Evolutionary conservation across 2,888 invertebrate genomes (phyloP), one percentile per base, ranked within the genome.

Genomic region (Macrophya annulata): DNA sequence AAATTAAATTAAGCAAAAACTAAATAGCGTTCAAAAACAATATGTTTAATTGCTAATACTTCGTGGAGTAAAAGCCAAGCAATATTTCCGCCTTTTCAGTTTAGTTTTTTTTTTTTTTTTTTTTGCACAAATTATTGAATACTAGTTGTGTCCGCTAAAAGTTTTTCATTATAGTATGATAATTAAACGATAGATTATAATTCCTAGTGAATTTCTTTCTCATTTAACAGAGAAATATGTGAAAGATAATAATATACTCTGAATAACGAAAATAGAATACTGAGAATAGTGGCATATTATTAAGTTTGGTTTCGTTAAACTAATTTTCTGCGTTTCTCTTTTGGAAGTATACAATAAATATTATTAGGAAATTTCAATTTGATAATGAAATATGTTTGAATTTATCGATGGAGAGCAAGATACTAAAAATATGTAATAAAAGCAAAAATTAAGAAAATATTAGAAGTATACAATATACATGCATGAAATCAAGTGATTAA

Each of bases 11-110:
- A n/a, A 21, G 0, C 21, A 43, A 62, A 43, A 59, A 81, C 43
- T 81, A 62, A 62, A 81, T 81, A 43, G 40, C 40, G 43, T 62
- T 81, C 62, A 40, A 62, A 31, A 81, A 62, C 81, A 62, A 81
- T 62, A 81, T 15, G 21, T 59, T 12, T 15, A 37, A 9, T 55
- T 59, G 15, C n/a, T 17, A 12, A 37, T 15, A n/a, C 17, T 59
- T 15, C 5, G 76, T 48, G 25, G 17, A 77, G 6, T 55, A 8
- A 77, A 55, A 77, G 10, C 40, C 37, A 81, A 62, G 43, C 81
- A 43, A 17, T 81, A 62, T 62, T 62, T 79, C 40, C 37, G 79
- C 31, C 17, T 59, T 81, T 15, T 62, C 25, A 21, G 21, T 40
- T 31, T 37, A 25, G 25, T 74, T 74, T 45, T 12, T 15, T 72